A percentile compares a stretch with the other conserved stretches of the same genome.
phyloP scores from a whole-genome alignment of 2,113 vertebrate genomes.

The Oenanthe oenanthe region DNA sequence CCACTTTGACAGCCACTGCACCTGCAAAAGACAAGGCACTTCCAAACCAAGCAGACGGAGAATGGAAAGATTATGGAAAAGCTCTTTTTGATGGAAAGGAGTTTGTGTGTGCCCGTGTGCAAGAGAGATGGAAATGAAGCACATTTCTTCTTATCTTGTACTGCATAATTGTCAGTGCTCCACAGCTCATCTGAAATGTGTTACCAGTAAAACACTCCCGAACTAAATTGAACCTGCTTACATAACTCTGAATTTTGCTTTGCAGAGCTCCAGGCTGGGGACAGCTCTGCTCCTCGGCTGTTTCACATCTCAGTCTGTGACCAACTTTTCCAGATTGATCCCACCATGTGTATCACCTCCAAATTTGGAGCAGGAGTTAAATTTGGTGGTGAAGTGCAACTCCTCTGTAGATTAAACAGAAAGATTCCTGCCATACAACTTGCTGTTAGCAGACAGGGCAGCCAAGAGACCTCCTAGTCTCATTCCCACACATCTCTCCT shows the following conservation, averaged over 20 bases:
- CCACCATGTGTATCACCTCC: neutral
- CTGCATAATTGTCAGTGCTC: neutral
- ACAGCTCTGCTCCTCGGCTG: neutral
- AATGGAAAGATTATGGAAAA: neutral
- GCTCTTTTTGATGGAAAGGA: neutral
- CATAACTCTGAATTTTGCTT: neutral
- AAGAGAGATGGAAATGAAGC: neutral
- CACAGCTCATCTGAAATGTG: constrained; percentile 16
- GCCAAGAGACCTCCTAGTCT: neutral
- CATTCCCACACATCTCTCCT: neutral
- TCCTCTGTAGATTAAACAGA: neutral
- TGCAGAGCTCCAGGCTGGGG: neutral
- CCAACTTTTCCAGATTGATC: neutral
- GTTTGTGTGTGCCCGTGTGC: neutral
- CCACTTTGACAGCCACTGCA: neutral
- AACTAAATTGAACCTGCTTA: constrained; percentile 34
- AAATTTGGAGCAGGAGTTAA: neutral
- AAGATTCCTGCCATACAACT: neutral
- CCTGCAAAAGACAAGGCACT: neutral
- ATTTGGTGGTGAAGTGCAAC: neutral
- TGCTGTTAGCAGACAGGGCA: neutral
- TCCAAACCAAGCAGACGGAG: neutral
- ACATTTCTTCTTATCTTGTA: neutral
- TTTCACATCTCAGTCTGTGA: neutral
- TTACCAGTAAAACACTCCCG: neutral